Evolutionary conservation across 2,888 invertebrate genomes (phyloP).

Genomic region (Cataglyphis altisquamis): DNA sequence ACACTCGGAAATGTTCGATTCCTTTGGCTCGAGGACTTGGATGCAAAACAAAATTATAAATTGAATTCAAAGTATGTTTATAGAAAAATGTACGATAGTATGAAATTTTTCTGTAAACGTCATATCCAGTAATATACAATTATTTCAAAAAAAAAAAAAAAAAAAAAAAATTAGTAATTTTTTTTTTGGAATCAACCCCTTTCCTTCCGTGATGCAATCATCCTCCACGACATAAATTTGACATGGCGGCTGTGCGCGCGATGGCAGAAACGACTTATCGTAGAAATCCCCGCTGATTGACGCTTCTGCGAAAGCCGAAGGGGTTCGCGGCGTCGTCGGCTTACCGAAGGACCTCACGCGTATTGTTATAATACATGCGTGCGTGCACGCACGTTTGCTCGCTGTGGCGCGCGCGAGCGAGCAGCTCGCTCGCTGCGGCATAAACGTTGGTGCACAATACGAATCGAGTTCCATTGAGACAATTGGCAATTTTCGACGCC

Average conservation of each 20-base stretch:
- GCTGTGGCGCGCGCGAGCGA: background rate
- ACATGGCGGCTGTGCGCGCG: conserved; percentile 15
- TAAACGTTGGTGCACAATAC: conserved; percentile 76
- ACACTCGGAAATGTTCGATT: conserved; percentile 6
- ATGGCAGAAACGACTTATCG: conserved; percentile 39
- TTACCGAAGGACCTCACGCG: conserved; percentile 64
- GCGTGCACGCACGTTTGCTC: conserved; percentile 24
- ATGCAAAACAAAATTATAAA: background rate
- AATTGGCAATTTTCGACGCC: conserved; percentile 85
- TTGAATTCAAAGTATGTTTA: background rate
- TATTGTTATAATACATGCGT: conserved; percentile 39
- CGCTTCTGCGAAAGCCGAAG: conserved; percentile 50
- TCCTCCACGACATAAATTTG: conserved; percentile 1
- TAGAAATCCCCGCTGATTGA: conserved; percentile 44
- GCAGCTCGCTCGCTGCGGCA: conserved; percentile 13
- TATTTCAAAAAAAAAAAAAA: background rate
- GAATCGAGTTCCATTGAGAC: conserved; percentile 84
- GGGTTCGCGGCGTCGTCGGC: conserved; percentile 41
- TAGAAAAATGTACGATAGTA: background rate
- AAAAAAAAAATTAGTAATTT: background rate
- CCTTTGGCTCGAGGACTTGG: background rate
- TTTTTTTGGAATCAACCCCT: background rate
- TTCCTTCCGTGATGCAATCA: background rate
- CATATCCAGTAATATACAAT: background rate
- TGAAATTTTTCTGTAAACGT: background rate